phyloP scores from a whole-genome alignment of 2,888 invertebrate species.

The Drosophila kanekoi region DNA sequence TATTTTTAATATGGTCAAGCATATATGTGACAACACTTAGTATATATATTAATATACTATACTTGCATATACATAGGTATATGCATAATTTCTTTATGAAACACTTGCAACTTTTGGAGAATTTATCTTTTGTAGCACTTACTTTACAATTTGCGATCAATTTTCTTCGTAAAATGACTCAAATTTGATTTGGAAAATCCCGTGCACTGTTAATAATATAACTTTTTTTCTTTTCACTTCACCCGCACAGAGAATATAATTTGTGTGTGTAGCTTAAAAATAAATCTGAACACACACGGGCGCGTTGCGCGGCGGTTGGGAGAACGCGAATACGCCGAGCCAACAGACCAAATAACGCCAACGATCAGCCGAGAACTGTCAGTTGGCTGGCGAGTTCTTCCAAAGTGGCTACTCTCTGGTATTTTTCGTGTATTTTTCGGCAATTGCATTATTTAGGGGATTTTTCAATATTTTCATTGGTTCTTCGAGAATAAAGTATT shows the following conservation, averaged over 20 bases:
- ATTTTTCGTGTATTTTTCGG: conserved; percentile 11
- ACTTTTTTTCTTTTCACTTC: conserved; percentile 30
- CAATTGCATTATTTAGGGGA: conserved; percentile 29
- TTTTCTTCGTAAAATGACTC: conserved; percentile 2
- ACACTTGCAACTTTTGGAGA: conserved; percentile 13
- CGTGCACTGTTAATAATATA: conserved; percentile 4
- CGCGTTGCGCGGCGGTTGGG: conserved; percentile 55
- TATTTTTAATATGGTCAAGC: conserved; percentile 12
- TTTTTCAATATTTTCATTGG: conserved; percentile 11
- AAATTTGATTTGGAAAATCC: conserved; percentile 21
- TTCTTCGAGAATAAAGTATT: background rate
- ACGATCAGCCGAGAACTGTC: conserved; percentile 79
- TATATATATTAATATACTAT: conserved; percentile 24
- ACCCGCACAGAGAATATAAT: conserved; percentile 54
- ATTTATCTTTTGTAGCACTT: background rate
- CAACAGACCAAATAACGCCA: conserved; percentile 63
- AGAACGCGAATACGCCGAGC: conserved; percentile 39
- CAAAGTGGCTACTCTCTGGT: conserved; percentile 22
- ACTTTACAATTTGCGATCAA: background rate
- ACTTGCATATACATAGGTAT: conserved; percentile 11
- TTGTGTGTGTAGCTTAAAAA: conserved; percentile 67
- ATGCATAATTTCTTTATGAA: conserved; percentile 14
- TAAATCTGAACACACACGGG: conserved; percentile 75
- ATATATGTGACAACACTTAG: conserved; percentile 35
- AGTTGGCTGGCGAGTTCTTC: conserved; percentile 45